Evolutionary conservation across 2,113 vertebrate genomes (phyloP).

Genomic region (Zeus faber): DNA sequence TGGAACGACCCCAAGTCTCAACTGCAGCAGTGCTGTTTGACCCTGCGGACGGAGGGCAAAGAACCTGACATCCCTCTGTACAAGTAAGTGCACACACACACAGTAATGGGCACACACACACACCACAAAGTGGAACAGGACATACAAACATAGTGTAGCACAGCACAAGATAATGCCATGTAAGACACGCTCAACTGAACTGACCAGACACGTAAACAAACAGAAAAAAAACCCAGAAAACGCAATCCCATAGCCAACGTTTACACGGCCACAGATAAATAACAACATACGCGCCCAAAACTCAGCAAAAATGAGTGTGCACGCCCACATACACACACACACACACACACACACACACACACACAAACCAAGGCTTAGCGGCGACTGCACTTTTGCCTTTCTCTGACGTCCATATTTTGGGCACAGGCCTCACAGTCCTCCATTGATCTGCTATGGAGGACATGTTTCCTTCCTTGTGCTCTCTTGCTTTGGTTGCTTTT

Average conservation of each 20-base stretch:
- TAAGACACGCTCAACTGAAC: too few relatives aligned
- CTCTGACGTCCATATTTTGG: neutral
- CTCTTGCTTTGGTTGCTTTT: neutral
- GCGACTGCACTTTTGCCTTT: neutral
- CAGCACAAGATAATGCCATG: too few relatives aligned
- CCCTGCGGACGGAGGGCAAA: constrained; percentile 94
- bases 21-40: constrained; percentile 97
- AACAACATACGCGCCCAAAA: too few relatives aligned
- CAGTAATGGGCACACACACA: constrained; percentile 4
- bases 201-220: too few relatives aligned
- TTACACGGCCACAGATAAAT: too few relatives aligned
- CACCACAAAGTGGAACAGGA: too few relatives aligned
- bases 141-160: too few relatives aligned
- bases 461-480: neutral
- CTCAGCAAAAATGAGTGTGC: too few relatives aligned
- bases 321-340: neutral
- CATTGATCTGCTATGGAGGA: neutral
- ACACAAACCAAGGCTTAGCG: neutral
- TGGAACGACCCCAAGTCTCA: constrained; percentile 99
- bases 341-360: neutral
- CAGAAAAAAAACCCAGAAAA: too few relatives aligned
- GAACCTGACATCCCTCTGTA: constrained; percentile 97
- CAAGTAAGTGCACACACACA: constrained; percentile 80
- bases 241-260: too few relatives aligned
- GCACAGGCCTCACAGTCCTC: neutral